Evolutionary conservation across 1,140 invertebrate species (phyloP), one percentile per base, ranked within the genome.

Genomic region (Telenomus remus): DNA sequence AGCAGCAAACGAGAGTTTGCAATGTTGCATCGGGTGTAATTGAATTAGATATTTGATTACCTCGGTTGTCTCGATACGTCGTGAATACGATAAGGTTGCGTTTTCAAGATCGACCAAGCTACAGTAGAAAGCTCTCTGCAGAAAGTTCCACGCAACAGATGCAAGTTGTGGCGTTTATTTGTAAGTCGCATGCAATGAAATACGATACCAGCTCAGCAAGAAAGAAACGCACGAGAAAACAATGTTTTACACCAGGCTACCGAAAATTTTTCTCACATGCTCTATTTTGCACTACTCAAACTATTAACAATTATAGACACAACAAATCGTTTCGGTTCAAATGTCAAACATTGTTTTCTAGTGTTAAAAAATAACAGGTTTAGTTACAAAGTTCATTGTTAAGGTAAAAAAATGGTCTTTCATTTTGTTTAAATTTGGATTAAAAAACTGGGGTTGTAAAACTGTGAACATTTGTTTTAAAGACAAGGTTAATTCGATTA

Each of bases 101-200:
- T 78, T 78, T 47, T 70, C 70, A 66, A 86, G 81, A 82, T 84
- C 83, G 80, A 84, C 86, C 85, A 88, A 84, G 82, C 84, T 86
- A 86, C 81, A 85, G 82, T 86, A 87, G 80, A 84, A 87, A 80
- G 85, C 85, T 68, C 84, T 81, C 86, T 88, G 81, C 79, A 74
- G 63, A 68, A 74, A 68, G 48, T 79, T 76, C 69, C 69, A 70
- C 77, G n/a, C n/a, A n/a, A n/a, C n/a, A n/a, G n/a, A n/a, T n/a
- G 43, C 42, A 61, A 60, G 65, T 65, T 59, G 73, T 27, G 43
- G 44, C 34, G 57, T 71, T 69, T 61, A 70, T 70, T 70, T 48
- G 66, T 65, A 72, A 65, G 56, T 76, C 68, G 63, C 74, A 68
- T 77, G 74, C 74, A 77, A 77, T 50, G 56, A 76, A 76, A 76